Evolutionary conservation across 2,888 invertebrate genomes (phyloP).

Genomic region (Monopis laevigella): DNA sequence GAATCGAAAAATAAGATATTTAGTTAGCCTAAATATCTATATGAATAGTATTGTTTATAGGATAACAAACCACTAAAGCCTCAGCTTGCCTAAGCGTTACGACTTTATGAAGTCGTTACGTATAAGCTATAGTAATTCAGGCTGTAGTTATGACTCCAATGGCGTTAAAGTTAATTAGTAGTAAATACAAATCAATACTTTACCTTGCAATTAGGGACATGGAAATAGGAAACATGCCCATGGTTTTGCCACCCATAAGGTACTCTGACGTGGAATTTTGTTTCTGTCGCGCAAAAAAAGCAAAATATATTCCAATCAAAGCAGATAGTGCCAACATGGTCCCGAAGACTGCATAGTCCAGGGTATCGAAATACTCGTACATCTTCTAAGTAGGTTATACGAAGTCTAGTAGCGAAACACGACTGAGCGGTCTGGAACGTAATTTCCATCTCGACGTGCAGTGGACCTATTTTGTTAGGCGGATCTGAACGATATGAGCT

Average conservation of each 20-base stretch:
- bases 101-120: no score
- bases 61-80: no score
- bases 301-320: slow-evolving; percentile 75
- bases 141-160: no score
- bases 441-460: slow-evolving; percentile 40
- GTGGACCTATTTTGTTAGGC: slow-evolving; percentile 37
- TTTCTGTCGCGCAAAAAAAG: slow-evolving; percentile 73
- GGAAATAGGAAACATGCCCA: slow-evolving; percentile 82
- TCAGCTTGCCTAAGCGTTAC: no score
- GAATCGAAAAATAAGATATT: no score
- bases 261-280: slow-evolving; percentile 77
- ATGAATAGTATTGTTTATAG: no score
- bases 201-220: slow-evolving; percentile 83
- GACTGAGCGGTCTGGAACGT: slow-evolving; percentile 38
- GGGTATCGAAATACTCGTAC: slow-evolving; percentile 61
- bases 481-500: slow-evolving; percentile 38
- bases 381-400: background rate
- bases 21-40: no score
- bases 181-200: slow-evolving; percentile 20
- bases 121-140: no score
- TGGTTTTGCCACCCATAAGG: slow-evolving; percentile 78
- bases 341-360: slow-evolving; percentile 74
- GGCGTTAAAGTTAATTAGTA: no score
- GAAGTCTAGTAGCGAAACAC: slow-evolving; percentile 23
- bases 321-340: slow-evolving; percentile 72